Evolutionary conservation across 2,888 invertebrate genomes (phyloP).

Genomic region (Zaprionus obscuricornis): DNA sequence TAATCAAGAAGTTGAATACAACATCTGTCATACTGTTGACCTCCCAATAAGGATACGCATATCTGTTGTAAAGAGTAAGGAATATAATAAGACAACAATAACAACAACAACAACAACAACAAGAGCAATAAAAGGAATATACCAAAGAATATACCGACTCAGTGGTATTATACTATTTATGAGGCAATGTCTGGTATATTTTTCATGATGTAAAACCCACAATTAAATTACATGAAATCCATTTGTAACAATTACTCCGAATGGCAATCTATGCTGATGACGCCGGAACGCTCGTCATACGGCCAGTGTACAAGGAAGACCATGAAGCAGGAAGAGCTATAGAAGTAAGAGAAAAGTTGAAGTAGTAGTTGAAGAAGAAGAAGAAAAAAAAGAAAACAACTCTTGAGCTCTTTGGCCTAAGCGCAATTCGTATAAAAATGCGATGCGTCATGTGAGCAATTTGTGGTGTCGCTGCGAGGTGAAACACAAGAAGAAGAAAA

Average conservation of each 20-base stretch:
- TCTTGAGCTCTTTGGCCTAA: constrained; percentile 39
- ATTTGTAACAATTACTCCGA: constrained; percentile 81
- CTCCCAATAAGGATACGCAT: constrained; percentile 35
- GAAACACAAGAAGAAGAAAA: background rate
- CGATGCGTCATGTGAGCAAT: constrained; percentile 76
- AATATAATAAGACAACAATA: background rate
- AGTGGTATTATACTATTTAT: constrained; percentile 52
- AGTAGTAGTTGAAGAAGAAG: background rate
- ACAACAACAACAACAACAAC: background rate
- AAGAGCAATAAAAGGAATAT: background rate
- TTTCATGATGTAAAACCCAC: constrained; percentile 77
- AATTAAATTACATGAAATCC: constrained; percentile 80
- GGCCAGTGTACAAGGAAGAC: constrained; percentile 26
- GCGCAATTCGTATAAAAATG: constrained; percentile 67
- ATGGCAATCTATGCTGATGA: constrained; percentile 76
- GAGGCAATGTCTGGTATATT: constrained; percentile 66
- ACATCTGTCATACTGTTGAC: constrained; percentile 10
- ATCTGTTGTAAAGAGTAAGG: background rate
- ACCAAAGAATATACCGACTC: constrained; percentile 10
- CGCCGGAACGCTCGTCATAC: constrained; percentile 64
- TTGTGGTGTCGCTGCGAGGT: constrained; percentile 48
- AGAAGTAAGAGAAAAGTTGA: constrained; percentile 1
- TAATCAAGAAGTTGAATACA: constrained; percentile 3
- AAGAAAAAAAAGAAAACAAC: background rate
- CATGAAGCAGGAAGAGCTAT: background rate